phyloP scores from a whole-genome alignment of 1,140 invertebrate species.

The Atopsyche davidsoni region DNA sequence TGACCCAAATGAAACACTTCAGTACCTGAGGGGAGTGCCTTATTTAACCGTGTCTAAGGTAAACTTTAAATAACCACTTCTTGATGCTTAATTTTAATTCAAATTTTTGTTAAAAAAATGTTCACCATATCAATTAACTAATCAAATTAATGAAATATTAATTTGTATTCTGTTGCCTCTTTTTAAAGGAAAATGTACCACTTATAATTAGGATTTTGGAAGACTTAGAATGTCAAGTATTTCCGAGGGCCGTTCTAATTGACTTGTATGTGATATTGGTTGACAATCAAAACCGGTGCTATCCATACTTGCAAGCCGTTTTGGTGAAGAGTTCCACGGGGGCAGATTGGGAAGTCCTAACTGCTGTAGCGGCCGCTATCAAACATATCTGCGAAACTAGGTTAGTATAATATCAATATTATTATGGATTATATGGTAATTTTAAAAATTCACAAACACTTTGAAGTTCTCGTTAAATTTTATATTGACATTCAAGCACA shows the following conservation, averaged over 20 bases:
- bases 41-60: conserved; percentile 17
- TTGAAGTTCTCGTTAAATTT: too few species aligned
- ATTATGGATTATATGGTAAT: conserved; percentile 2
- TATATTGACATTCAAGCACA: too few species aligned
- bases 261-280: conserved; percentile 12
- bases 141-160: background rate
- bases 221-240: conserved; percentile 7
- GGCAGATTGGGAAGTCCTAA: conserved; percentile 9
- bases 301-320: conserved; percentile 13
- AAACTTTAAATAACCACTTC: too few species aligned
- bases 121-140: too few species aligned
- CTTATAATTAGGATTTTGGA: conserved; percentile 10
- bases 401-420: conserved; percentile 1
- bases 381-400: conserved; percentile 20
- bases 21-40: conserved; percentile 9
- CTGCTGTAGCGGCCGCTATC: conserved; percentile 12
- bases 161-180: background rate
- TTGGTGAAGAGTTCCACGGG: conserved; percentile 2
- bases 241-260: conserved; percentile 12
- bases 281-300: conserved; percentile 15
- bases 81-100: too few species aligned
- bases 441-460: too few species aligned
- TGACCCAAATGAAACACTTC: conserved; percentile 6
- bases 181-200: conserved; percentile 17
- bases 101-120: too few species aligned